A percentile compares a stretch with the other conserved stretches of the same genome.
phyloP scores from a whole-genome alignment of 2,888 invertebrate genomes.

The Antitype chi region DNA sequence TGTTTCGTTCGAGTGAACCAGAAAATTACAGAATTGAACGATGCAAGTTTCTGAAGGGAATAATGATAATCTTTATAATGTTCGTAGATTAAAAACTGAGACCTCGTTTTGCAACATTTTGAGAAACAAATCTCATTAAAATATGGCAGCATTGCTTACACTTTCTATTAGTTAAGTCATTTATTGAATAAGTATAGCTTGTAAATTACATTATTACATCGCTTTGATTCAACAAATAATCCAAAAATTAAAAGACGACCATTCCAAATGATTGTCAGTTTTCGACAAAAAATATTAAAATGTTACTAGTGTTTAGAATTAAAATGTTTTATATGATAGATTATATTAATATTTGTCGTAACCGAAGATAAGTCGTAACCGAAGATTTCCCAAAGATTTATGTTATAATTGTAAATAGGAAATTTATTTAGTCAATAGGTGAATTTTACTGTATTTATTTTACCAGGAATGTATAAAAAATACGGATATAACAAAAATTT shows the following conservation, averaged over 20 bases:
- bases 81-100: conserved; percentile 35
- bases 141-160: conserved; percentile 64
- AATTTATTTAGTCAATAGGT: conserved; percentile 51
- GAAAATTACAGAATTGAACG: conserved; percentile 34
- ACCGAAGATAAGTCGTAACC: conserved; percentile 63
- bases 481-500: conserved; percentile 11
- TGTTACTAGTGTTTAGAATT: conserved; percentile 65
- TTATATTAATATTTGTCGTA: conserved; percentile 51
- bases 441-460: conserved; percentile 39
- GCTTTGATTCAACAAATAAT: conserved; percentile 56
- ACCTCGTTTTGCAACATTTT: conserved; percentile 28
- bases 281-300: conserved; percentile 65
- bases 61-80: conserved; percentile 29
- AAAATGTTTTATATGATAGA: conserved; percentile 71
- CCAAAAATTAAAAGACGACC: conserved; percentile 57
- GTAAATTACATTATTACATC: conserved; percentile 48
- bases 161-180: conserved; percentile 41
- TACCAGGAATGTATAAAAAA: conserved; percentile 19
- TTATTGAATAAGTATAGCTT: conserved; percentile 38
- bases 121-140: conserved; percentile 29
- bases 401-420: conserved; percentile 53
- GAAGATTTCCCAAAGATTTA: conserved; percentile 69
- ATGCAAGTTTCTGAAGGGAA: conserved; percentile 31
- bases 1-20: conserved; percentile 60
- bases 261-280: conserved; percentile 70